Conservation (phyloP, 1,140 invertebrate species). For the Cherax quadricarinatus region DNA sequence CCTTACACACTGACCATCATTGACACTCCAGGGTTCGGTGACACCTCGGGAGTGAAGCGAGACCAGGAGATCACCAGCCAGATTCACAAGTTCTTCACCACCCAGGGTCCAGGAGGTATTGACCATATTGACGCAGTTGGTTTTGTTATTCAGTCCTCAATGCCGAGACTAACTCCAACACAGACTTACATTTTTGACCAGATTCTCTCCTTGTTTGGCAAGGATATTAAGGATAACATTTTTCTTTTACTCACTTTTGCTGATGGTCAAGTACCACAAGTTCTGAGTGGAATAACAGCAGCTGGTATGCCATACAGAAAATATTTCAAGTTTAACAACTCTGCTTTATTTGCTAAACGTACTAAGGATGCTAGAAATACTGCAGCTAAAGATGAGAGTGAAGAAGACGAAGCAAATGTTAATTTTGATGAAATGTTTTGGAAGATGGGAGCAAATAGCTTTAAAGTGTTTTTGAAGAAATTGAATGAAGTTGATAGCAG, state of each 20-base stretch:
- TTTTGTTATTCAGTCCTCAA: constrained; percentile 37
- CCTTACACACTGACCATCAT: constrained; percentile 31
- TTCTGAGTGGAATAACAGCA: constrained; percentile 2
- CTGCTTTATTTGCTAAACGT: background rate
- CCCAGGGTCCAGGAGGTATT: constrained; percentile 14
- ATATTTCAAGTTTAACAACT: constrained; percentile 44
- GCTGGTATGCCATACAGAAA: constrained; percentile 10
- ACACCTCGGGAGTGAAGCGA: constrained; percentile 28
- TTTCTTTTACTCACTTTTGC: constrained; percentile 36
- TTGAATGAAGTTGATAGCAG: background rate
- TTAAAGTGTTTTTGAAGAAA: background rate
- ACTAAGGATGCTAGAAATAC: background rate
- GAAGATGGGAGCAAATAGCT: constrained; percentile 27
- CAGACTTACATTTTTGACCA: constrained; percentile 38
- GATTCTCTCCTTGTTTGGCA: constrained; percentile 28
- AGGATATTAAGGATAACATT: constrained; percentile 45
- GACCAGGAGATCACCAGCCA: constrained; percentile 39
- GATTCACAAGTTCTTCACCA: constrained; percentile 6
- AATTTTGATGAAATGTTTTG: constrained; percentile 27
- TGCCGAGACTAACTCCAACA: constrained; percentile 27
- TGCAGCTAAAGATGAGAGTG: background rate
- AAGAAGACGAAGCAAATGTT: constrained; percentile 2
- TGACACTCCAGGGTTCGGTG: constrained; percentile 50
- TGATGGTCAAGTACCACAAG: constrained; percentile 41
- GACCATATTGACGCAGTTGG: constrained; percentile 48